Percentiles rank a stretch among this genome's conserved stretches.
Conservation (phyloP, 1,140 invertebrate genomes). For the Drosophila navojoa region DNA sequence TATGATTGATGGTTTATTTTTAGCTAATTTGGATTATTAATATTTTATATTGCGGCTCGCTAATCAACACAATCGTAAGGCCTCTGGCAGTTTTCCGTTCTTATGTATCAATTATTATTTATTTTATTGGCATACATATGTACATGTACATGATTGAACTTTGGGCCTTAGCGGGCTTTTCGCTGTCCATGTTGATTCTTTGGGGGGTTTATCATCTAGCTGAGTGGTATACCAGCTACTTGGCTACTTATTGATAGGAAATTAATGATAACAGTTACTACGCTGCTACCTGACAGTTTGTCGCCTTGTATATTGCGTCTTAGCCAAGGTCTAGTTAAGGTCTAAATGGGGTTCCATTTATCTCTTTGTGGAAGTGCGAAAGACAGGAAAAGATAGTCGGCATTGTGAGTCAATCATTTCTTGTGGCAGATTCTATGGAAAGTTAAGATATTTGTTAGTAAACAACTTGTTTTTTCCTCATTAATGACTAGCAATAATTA, state of each 20-base stretch:
- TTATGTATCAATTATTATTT: background rate
- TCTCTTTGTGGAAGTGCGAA: background rate
- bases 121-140: constrained; percentile 18
- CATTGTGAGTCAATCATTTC: too few relatives aligned
- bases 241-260: constrained; percentile 48
- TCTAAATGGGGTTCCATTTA: background rate
- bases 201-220: constrained; percentile 48
- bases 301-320: constrained; percentile 16
- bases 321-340: constrained; percentile 11
- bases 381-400: background rate
- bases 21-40: constrained; percentile 74
- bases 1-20: constrained; percentile 78
- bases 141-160: constrained; percentile 19
- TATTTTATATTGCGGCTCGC: constrained; percentile 53
- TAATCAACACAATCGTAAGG: constrained; percentile 39
- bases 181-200: constrained; percentile 39
- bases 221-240: constrained; percentile 29
- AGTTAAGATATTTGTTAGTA: too few relatives aligned
- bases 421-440: too few relatives aligned
- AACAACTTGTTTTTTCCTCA: too few relatives aligned
- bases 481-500: too few relatives aligned
- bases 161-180: constrained; percentile 30
- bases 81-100: constrained; percentile 18
- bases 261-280: constrained; percentile 25
- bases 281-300: constrained; percentile 6